Evolutionary conservation across 2,888 invertebrate genomes (phyloP).

Genomic region (Steromphala cineraria): DNA sequence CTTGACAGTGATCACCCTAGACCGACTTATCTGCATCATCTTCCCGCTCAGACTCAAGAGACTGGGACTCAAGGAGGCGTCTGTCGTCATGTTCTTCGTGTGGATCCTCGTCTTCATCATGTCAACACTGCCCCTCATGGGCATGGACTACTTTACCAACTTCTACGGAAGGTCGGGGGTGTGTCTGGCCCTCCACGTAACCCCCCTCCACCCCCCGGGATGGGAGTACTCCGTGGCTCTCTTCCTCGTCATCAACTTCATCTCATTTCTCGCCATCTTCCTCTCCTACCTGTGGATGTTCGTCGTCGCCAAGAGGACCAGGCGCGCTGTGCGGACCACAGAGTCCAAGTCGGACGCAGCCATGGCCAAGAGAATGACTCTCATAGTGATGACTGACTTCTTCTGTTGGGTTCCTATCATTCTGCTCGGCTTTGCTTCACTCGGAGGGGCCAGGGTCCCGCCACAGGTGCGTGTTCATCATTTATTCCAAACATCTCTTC

Average conservation of each 20-base stretch:
- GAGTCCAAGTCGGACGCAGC: slow-evolving; percentile 74
- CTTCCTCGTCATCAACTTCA: slow-evolving; percentile 77
- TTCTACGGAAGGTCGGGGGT: slow-evolving; percentile 78
- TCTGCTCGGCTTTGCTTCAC: slow-evolving; percentile 76
- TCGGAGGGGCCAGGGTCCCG: slow-evolving; percentile 76
- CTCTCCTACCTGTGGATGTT: slow-evolving; percentile 78
- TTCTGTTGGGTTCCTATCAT: slow-evolving; percentile 79
- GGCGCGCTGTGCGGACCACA: slow-evolving; percentile 68
- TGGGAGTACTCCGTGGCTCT: slow-evolving; percentile 79
- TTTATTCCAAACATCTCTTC: too few relatives aligned
- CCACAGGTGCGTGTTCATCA: slow-evolving; percentile 47
- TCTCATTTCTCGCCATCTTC: slow-evolving; percentile 77
- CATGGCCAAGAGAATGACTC: slow-evolving; percentile 77
- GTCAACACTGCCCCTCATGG: slow-evolving; percentile 62
- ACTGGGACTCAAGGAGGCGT: slow-evolving; percentile 65
- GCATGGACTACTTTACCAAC: slow-evolving; percentile 75
- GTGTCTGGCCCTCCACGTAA: slow-evolving; percentile 78
- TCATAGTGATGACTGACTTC: slow-evolving; percentile 78
- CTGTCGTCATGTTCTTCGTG: slow-evolving; percentile 63
- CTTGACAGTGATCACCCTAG: slow-evolving; percentile 75
- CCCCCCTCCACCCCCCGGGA: slow-evolving; percentile 76
- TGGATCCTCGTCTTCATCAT: slow-evolving; percentile 65
- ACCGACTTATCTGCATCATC: slow-evolving; percentile 74
- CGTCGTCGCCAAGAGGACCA: slow-evolving; percentile 76
- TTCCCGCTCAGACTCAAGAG: slow-evolving; percentile 66